A percentile compares a stretch with the other conserved stretches of the same genome.
phyloP scores from a whole-genome alignment of 2,888 invertebrate species.

The Sphaeridia pumilis region DNA sequence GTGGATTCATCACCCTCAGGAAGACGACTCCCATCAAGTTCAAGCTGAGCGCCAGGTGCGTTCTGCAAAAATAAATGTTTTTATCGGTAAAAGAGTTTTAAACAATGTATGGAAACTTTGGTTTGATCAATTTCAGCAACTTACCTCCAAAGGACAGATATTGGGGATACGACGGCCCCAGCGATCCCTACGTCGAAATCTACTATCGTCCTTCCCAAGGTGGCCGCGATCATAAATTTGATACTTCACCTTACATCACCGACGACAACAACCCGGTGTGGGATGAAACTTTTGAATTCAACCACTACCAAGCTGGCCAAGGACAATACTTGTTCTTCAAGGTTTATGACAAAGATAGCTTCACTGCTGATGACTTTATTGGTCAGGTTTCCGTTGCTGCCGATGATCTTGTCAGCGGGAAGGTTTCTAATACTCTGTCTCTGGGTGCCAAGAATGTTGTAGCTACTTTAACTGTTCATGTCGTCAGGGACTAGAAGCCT shows the following conservation, averaged over 20 bases:
- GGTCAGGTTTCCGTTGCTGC: background rate
- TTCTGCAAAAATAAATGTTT: too few relatives aligned
- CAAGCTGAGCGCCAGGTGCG: background rate
- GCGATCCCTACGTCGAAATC: background rate
- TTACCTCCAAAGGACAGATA: background rate
- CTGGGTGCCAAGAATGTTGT: background rate
- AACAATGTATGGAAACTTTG: background rate
- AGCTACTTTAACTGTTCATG: background rate
- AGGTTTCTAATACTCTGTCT: background rate
- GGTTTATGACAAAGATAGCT: background rate
- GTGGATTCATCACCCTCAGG: background rate
- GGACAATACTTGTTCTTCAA: background rate
- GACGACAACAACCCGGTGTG: background rate
- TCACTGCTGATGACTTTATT: background rate
- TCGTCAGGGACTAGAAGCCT: background rate
- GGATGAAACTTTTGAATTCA: background rate
- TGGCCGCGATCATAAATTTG: background rate
- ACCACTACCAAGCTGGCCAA: background rate
- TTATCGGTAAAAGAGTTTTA: background rate
- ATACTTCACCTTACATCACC: background rate
- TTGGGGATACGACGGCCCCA: conserved; percentile 1
- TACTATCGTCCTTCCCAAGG: background rate
- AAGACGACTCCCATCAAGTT: background rate
- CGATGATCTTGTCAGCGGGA: background rate
- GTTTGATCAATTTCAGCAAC: background rate